Base-by-base conservation (phyloP, 2,797 vertebrate genomes). In the Morelia viridis region DNA sequence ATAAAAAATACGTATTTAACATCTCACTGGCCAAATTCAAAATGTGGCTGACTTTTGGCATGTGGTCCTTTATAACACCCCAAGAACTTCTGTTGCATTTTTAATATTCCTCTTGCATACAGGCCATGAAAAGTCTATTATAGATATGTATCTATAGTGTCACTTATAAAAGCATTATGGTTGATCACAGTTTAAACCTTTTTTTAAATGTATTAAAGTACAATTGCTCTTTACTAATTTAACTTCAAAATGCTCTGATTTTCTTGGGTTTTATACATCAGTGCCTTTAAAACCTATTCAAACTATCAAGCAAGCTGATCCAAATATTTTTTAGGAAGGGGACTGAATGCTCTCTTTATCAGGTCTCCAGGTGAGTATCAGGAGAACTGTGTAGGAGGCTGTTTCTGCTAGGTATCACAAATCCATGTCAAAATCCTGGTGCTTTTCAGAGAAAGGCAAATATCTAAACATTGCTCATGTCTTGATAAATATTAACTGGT, bases 401-500 rank as follows among this genome's bases (percentile, higher is more conserved):
- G 28, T 57, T 83, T 80, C 53, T 31, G 62, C 84, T 22, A 26
- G 56, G 9, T 35, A 35, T 88, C 57, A 53, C 61, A 68, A 46
- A 50, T 91, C 46, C 65, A 56, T 50, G 46, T 89, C 85, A 64
- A 85, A 1, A 88, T 61, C 89, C 65, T 28, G 57, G 53, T 60
- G 53, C 0, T 93, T 93, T 83, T 56, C 88, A 50, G 84, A 60
- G 90, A 93, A 91, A 4, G 5, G 57, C 22, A 46, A 11, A 22
- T 5, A 76, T 62, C 17, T 68, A 53, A 93, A 93, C 94, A 90
- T 80, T 64, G 56, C 80, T 95, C 13, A 0, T 68, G 0, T 4
- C 85, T 89, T 0, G 0, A 91, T 93, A 10, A 0, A 61, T 86
- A 90, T 28, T 92, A 93, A 94, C 61, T 92, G 89, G 89, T 93